Percentiles rank a stretch among this genome's conserved stretches.
Evolutionary conservation across 2,888 invertebrate genomes (phyloP).

Genomic region (Drosophila niveifrons): DNA sequence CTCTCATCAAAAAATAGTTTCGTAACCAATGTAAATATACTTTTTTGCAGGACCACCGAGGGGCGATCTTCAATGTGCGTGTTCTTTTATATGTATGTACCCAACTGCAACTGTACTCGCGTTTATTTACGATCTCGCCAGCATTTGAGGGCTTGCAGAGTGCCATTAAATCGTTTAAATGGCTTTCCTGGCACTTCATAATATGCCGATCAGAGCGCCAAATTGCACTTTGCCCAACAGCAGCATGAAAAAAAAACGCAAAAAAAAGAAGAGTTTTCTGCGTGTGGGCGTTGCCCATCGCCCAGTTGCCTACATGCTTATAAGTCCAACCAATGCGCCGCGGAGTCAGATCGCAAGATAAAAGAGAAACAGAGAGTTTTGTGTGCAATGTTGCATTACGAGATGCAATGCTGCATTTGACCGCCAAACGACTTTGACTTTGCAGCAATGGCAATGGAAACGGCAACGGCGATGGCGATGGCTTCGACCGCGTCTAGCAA

Average conservation of each 20-base stretch:
- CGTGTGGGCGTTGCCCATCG: slow-evolving; percentile 78
- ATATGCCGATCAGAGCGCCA: slow-evolving; percentile 79
- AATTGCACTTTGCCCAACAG: slow-evolving; percentile 68
- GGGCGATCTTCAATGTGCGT: slow-evolving; percentile 5
- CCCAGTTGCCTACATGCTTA: slow-evolving; percentile 57
- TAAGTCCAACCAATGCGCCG: slow-evolving; percentile 32
- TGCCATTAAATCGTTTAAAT: slow-evolving; percentile 80
- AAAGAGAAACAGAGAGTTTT: slow-evolving; percentile 39
- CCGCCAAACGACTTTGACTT: slow-evolving; percentile 53
- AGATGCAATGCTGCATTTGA: slow-evolving; percentile 50
- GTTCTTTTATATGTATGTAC: slow-evolving; percentile 6
- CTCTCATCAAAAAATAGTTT: neutral
- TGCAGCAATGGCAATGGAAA: slow-evolving; percentile 33
- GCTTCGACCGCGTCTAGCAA: slow-evolving; percentile 63
- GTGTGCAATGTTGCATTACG: slow-evolving; percentile 42
- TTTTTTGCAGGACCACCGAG: slow-evolving; percentile 44
- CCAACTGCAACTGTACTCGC: slow-evolving; percentile 49
- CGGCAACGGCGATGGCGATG: slow-evolving; percentile 8
- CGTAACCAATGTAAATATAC: slow-evolving; percentile 26
- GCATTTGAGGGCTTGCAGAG: slow-evolving; percentile 56
- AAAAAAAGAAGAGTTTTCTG: slow-evolving; percentile 25
- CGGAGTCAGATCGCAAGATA: slow-evolving; percentile 42
- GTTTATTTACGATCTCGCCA: slow-evolving; percentile 75
- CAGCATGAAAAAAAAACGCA: slow-evolving; percentile 12
- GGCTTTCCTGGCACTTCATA: slow-evolving; percentile 81